Base-by-base conservation (phyloP, 2,888 invertebrate genomes). In the Phaedon cochleariae region DNA sequence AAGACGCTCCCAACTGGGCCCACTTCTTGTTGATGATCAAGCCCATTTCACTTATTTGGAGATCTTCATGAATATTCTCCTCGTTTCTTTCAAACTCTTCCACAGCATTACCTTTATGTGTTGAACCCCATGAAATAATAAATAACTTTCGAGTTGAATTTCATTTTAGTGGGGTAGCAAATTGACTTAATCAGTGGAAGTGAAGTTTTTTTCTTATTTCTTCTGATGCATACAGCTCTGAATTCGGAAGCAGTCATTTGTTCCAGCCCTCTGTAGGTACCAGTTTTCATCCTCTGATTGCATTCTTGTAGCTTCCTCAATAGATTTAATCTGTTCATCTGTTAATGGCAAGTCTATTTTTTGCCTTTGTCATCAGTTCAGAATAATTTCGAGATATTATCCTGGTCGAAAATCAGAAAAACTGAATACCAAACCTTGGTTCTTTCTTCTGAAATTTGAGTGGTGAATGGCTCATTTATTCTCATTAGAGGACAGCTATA, bases 1-100 rank as follows among this genome's bases (percentile, higher is more conserved):
- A 65, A 59, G 67, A 68, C 57, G 69, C 65, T 18, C 69, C 69
- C 1, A 69, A 65, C 34, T 68, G 64, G 18, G 64, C 64, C 65
- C 61, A 63, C 53, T 26, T 48, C 17, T 12, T 21, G 20, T 31
- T 57, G 0, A 65, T 41, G 22, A 65, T 15, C 20, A 68, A 22
- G 12, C 55, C 68, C 1, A 65, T 62, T 53, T 64, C 58, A 62
- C 57, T 68, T 6, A 65, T 26, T 9, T 46, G 53, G n/a, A 61
- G 53, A 26, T 48, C 20, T 12, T 62, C 59, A 53, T 68, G 65
- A 18, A 55, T 59, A 21, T 57, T 29, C 31, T 31, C 22, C 49
- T 18, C 54, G 7, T 18, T 4, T n/a, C 21, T 55, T 34, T 2
- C 15, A 17, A 57, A 57, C 22, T 21, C 22, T 37, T 62, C 57